Evolutionary conservation across 2,113 vertebrate species (phyloP), one percentile per base, ranked within the genome.

Genomic region (Ctenomys sociabilis): DNA sequence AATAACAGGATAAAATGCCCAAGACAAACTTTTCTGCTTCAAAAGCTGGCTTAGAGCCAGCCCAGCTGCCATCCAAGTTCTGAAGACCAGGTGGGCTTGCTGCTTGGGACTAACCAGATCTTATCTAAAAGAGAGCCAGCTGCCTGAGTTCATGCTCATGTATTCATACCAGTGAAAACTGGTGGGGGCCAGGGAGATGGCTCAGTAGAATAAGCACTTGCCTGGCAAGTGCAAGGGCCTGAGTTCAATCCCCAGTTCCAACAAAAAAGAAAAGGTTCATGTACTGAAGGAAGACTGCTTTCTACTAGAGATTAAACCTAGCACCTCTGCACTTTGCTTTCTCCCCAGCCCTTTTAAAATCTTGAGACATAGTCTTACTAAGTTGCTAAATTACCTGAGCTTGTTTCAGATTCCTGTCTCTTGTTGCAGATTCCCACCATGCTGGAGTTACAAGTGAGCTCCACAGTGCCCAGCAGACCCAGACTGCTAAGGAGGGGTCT

Each of bases 81-180:
- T 90, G 49, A 81, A 70, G 85, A 54, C 28, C 91, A 85, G 64
- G 91, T 95, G 85, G 93, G 82, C 45, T 32, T 30, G 64, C 66
- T 70, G 70, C 84, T 72, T 35, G 40, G 54, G n/a, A 75, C 77
- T n/a, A 86, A 91, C 54, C 90, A 68, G 85, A 57, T 80, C 85
- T 95, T 96, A 96, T 35, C 91, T 91, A 28, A 68, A 57, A 59
- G 68, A n/a, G 28, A 13, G 63, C 85, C 81, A 82, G 95, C 88
- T 85, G 85, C 81, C 64, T 68, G 30, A n/a, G 40, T 77, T 81
- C 91, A 24, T 2, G 2, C 32, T n/a, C 63, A 24, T 1, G 14
- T 75, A 16, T 61, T 80, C 66, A 32, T 30, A 7, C 82, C 43
- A 59, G 57, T 68, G 49, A 70, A 37, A 80, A 61, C 81, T 59